A percentile compares a stretch with the other conserved stretches of the same genome.
Conservation (phyloP, 2,113 vertebrate species). For the Paedocypris sp. region DNA sequence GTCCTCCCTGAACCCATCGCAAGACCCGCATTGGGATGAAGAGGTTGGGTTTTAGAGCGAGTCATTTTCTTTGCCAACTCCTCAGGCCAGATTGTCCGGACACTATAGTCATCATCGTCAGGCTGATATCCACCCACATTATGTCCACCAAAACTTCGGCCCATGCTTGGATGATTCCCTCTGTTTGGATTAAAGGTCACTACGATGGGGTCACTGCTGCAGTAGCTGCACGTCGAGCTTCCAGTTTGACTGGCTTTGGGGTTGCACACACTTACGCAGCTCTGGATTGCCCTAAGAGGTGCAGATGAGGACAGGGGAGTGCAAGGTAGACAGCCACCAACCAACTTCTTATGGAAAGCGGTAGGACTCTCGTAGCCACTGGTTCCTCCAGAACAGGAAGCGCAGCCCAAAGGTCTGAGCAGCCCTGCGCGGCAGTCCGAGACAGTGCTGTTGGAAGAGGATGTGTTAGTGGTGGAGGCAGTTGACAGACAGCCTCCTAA, state of each 20-base stretch:
- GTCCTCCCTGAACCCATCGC: conserved; percentile 38
- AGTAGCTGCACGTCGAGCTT: conserved; percentile 74
- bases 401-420: conserved; percentile 59
- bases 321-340: conserved; percentile 69
- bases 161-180: conserved; percentile 48
- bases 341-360: conserved; percentile 57
- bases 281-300: conserved; percentile 60
- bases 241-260: conserved; percentile 64
- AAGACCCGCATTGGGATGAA: conserved; percentile 40
- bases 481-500: conserved; percentile 65
- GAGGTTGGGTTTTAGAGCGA: conserved; percentile 53
- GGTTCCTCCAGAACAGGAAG: conserved; percentile 55
- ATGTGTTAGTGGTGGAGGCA: conserved; percentile 64
- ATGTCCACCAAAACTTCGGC: conserved; percentile 40
- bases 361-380: conserved; percentile 59
- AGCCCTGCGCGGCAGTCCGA: conserved; percentile 55
- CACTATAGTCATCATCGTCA: conserved; percentile 67
- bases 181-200: conserved; percentile 67
- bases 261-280: conserved; percentile 65
- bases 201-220: conserved; percentile 77
- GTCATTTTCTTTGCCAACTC: conserved; percentile 71
- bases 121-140: conserved; percentile 41
- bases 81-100: conserved; percentile 71
- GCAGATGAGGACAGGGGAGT: conserved; percentile 57
- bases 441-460: conserved; percentile 63